These are phyloP conservation scores for Chloroclysta siterata DNA, from an alignment of 2,888 invertebrate species.

Conservation along the genomic window DNA sequence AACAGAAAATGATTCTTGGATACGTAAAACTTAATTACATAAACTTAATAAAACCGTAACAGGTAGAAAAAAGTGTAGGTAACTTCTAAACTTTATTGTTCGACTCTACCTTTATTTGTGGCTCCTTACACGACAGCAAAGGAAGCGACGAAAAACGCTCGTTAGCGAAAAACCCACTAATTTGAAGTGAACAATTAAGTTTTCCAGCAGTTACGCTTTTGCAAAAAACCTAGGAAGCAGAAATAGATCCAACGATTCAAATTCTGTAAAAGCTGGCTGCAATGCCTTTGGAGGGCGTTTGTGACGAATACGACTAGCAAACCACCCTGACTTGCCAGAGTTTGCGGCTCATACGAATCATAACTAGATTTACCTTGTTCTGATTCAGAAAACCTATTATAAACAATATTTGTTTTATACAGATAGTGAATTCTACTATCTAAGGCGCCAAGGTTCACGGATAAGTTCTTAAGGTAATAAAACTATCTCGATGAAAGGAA, in stretches of 20 bases:
- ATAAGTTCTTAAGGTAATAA: too few relatives aligned
- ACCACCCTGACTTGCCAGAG: conserved; percentile 4
- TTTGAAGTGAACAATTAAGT: conserved; percentile 51
- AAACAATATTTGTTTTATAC: too few relatives aligned
- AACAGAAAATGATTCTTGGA: too few relatives aligned
- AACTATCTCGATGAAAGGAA: too few relatives aligned
- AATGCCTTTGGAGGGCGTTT: conserved; percentile 17
- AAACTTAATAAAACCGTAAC: too few relatives aligned
- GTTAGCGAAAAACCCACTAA: conserved; percentile 54
- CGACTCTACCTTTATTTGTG: conserved; percentile 21
- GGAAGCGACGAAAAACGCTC: conserved; percentile 53
- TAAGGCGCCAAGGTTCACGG: too few relatives aligned
- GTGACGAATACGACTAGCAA: conserved; percentile 3
- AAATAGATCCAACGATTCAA: conserved; percentile 39
- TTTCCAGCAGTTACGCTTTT: conserved; percentile 37
- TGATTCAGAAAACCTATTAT: too few relatives aligned
- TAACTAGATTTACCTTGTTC: too few relatives aligned
- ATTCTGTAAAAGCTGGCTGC: conserved; percentile 37
- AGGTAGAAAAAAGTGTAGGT: not conserved
- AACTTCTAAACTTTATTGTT: conserved; percentile 3
- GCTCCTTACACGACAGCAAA: conserved; percentile 35
- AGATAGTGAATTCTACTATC: too few relatives aligned
- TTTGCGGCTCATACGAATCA: not conserved
- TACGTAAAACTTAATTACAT: too few relatives aligned
- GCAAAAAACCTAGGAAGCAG: conserved; percentile 40